Conservation (phyloP, 2,888 invertebrate species). For the Protodeltote pygarga region DNA sequence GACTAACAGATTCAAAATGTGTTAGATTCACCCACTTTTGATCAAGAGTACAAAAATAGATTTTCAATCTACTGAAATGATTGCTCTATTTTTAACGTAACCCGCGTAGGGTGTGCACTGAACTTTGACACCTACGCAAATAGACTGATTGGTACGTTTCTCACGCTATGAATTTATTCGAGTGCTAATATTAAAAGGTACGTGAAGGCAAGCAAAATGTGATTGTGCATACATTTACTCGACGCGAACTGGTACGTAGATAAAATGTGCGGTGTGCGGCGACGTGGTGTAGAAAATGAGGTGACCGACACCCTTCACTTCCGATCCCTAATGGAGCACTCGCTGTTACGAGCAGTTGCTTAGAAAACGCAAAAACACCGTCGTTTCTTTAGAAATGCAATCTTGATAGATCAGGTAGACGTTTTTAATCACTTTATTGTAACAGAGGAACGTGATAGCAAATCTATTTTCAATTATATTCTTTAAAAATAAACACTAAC, state of each 20-base stretch:
- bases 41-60: slow-evolving; percentile 13
- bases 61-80: slow-evolving; percentile 47
- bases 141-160: slow-evolving; percentile 57
- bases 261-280: slow-evolving; percentile 26
- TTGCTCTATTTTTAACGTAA: slow-evolving; percentile 56
- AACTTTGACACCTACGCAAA: slow-evolving; percentile 73
- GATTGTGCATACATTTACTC: slow-evolving; percentile 28
- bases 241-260: slow-evolving; percentile 22
- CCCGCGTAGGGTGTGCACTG: slow-evolving; percentile 60
- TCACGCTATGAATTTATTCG: slow-evolving; percentile 39
- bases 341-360: slow-evolving; percentile 36
- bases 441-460: not conserved
- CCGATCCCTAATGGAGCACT: slow-evolving; percentile 50
- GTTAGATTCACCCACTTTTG: not conserved
- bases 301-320: slow-evolving; percentile 54
- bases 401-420: slow-evolving; percentile 18
- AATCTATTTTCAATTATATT: too few species aligned
- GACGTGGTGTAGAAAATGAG: slow-evolving; percentile 48
- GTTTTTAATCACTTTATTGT: slow-evolving; percentile 16
- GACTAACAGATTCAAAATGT: too few species aligned
- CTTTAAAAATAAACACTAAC: too few species aligned
- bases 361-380: slow-evolving; percentile 38
- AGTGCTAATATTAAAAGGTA: slow-evolving; percentile 16
- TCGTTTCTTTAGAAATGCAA: slow-evolving; percentile 34
- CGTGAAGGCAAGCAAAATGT: slow-evolving; percentile 17